Evolutionary conservation across 2,797 vertebrate genomes (phyloP).

Genomic region (Lophotriccus pileatus): DNA sequence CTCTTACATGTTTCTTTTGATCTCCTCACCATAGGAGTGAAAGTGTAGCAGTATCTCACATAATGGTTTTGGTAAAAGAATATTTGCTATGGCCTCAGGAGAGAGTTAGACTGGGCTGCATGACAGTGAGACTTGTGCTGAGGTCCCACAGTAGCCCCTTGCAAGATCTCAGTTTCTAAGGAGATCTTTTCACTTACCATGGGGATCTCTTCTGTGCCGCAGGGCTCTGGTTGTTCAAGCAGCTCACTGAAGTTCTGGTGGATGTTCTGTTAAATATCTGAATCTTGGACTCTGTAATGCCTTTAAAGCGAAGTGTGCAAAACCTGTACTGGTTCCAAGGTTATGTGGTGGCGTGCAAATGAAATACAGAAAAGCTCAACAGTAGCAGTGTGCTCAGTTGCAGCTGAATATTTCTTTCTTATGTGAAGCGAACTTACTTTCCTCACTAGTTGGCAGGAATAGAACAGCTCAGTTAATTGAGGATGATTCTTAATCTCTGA

Average conservation of each 20-base stretch:
- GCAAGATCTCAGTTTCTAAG: background rate
- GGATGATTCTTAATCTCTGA: background rate
- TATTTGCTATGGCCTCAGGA: background rate
- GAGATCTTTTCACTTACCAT: background rate
- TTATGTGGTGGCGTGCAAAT: background rate
- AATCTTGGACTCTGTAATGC: background rate
- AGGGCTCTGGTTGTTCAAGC: background rate
- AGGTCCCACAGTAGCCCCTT: background rate
- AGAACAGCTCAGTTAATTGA: background rate
- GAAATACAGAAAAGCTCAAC: background rate
- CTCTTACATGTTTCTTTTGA: background rate
- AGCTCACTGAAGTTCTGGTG: background rate
- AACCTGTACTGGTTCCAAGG: background rate
- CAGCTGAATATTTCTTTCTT: background rate
- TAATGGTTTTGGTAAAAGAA: background rate
- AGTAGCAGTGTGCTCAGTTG: background rate
- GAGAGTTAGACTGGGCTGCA: background rate
- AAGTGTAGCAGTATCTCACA: background rate
- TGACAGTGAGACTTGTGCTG: background rate
- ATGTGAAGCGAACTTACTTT: background rate
- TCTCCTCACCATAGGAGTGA: rapidly evolving
- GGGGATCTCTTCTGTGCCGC: background rate
- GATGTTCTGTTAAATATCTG: background rate
- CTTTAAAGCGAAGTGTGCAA: rapidly evolving
- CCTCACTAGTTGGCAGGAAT: background rate